Percentiles rank a stretch among this genome's conserved stretches.
Evolutionary conservation across 2,113 vertebrate species (phyloP).

Genomic region (Balaenoptera acutorostrata): DNA sequence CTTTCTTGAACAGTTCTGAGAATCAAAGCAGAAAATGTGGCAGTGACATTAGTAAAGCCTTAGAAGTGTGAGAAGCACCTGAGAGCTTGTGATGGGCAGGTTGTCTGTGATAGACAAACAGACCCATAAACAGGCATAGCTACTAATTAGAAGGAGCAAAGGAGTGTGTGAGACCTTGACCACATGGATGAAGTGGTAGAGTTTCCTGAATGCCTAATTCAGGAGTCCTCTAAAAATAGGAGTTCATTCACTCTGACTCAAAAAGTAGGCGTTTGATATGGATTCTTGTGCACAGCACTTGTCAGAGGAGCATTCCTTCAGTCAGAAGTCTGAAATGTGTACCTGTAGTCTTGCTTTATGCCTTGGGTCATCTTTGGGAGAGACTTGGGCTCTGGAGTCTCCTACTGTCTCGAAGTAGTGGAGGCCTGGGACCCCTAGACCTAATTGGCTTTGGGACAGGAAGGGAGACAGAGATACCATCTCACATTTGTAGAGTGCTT

Average conservation of each 20-base stretch:
- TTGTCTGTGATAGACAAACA: not conserved
- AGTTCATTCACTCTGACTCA: not conserved
- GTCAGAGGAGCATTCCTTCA: not conserved
- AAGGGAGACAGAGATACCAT: not conserved
- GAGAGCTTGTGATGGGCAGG: not conserved
- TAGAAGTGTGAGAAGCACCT: not conserved
- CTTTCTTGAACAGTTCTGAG: conserved; percentile 22
- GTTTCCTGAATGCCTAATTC: not conserved
- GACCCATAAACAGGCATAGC: not conserved
- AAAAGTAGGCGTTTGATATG: not conserved
- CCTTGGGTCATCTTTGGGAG: not conserved
- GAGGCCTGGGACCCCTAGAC: not conserved
- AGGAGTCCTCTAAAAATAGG: conserved; percentile 32
- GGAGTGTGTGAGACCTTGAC: not conserved
- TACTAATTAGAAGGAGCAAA: not conserved
- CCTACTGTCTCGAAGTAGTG: not conserved
- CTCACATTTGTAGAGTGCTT: not conserved
- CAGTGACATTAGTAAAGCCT: not conserved
- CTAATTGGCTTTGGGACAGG: not conserved
- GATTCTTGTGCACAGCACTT: not conserved
- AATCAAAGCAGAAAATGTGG: conserved; percentile 10
- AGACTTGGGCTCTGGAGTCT: not conserved
- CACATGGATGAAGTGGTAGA: not conserved
- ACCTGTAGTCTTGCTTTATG: not conserved
- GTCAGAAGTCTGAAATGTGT: not conserved